Evolutionary conservation across 2,888 invertebrate species (phyloP).

Genomic region (Caenorhabditis zanzibari): DNA sequence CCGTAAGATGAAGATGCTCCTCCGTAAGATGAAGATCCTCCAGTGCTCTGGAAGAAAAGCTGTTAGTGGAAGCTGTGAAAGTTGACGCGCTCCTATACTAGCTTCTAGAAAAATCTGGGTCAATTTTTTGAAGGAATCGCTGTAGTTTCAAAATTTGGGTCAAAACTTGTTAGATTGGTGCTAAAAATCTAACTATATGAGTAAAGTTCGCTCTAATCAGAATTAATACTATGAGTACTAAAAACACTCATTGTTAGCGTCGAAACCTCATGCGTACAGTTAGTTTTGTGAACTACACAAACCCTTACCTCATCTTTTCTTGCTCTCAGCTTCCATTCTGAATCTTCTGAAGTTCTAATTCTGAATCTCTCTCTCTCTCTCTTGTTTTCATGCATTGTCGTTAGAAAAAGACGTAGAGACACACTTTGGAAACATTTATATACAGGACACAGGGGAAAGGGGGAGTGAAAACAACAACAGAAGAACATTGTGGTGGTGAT

Average conservation of each 20-base stretch:
- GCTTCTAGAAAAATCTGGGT: neutral
- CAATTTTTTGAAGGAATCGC: too few relatives aligned
- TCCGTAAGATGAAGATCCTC: conserved; percentile 16
- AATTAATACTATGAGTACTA: neutral
- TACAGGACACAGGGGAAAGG: conserved; percentile 58
- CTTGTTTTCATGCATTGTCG: conserved; percentile 43
- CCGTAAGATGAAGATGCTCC: neutral
- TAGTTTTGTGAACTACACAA: neutral
- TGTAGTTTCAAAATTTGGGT: too few relatives aligned
- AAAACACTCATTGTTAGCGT: neutral
- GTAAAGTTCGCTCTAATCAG: too few relatives aligned
- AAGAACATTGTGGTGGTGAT: neutral
- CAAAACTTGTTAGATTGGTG: neutral
- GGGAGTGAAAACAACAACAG: neutral
- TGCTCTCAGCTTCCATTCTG: neutral
- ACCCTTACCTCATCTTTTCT: neutral
- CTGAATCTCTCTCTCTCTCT: neutral
- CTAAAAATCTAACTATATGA: neutral
- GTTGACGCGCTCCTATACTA: conserved; percentile 35
- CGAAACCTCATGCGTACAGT: conserved; percentile 12
- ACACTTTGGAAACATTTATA: conserved; percentile 65
- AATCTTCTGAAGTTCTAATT: neutral
- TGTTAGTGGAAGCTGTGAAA: conserved; percentile 2
- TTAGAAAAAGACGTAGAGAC: conserved; percentile 58
- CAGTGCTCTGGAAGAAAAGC: conserved; percentile 29